A percentile compares a stretch with the other conserved stretches of the same genome.
Conservation (phyloP, 2,797 vertebrate genomes). For the Alosa sapidissima region DNA sequence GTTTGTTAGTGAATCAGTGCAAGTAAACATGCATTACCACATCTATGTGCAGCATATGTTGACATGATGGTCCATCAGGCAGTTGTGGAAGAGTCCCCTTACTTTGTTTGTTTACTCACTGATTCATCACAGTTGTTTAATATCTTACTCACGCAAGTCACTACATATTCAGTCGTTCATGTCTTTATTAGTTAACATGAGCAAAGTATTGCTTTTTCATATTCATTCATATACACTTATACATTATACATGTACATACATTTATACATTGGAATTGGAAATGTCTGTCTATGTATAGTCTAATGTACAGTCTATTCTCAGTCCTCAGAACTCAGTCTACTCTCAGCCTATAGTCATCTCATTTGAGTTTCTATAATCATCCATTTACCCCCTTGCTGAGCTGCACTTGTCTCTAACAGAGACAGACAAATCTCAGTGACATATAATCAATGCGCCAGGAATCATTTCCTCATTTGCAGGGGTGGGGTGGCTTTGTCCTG, state of each 20-base stretch:
- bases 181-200: neutral
- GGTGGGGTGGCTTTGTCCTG: neutral
- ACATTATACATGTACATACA: too few relatives aligned
- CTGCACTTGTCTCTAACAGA: neutral
- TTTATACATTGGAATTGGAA: neutral
- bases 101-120: neutral
- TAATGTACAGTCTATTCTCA: neutral
- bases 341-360: neutral
- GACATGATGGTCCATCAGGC: neutral
- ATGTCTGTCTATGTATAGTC: too few relatives aligned
- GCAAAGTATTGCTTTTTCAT: too few relatives aligned
- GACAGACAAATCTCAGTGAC: slow-evolving; percentile 17
- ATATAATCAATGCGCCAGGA: neutral
- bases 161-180: neutral
- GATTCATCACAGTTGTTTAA: neutral
- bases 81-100: neutral
- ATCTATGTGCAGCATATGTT: slow-evolving; percentile 10
- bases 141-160: neutral
- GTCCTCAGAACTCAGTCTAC: neutral
- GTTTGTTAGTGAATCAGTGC: neutral
- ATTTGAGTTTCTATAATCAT: neutral
- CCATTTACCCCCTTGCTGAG: neutral
- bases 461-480: slow-evolving; percentile 15
- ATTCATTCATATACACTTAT: too few relatives aligned
- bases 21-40: neutral